Conservation (phyloP, 2,797 vertebrate genomes). For the Distichodus sexfasciatus region DNA sequence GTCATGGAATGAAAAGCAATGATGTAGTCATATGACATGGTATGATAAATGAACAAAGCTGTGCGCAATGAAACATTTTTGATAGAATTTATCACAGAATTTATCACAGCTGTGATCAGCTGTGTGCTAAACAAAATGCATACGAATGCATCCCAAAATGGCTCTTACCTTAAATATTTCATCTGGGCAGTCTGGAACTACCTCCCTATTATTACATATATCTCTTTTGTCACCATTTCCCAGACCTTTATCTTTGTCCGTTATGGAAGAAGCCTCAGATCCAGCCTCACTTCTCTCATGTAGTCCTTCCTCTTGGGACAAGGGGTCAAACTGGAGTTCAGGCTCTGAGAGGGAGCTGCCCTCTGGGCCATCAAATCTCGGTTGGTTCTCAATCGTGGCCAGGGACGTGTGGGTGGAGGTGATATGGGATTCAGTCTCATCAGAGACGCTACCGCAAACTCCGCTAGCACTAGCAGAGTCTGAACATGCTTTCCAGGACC, state of each 20-base stretch:
- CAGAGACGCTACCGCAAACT: constrained; percentile 48
- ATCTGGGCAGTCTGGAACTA: constrained; percentile 64
- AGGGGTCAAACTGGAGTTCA: constrained; percentile 47
- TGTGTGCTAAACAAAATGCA: neutral
- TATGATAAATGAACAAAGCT: constrained; percentile 36
- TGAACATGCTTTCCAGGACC: constrained; percentile 63
- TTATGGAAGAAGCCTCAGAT: constrained; percentile 65
- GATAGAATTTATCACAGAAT: no score
- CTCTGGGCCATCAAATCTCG: constrained; percentile 42
- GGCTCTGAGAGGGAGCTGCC: constrained; percentile 46
- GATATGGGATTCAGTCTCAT: constrained; percentile 49
- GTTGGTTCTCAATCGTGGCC: constrained; percentile 62
- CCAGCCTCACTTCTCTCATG: constrained; percentile 68
- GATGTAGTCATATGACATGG: constrained; percentile 39
- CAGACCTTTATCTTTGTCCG: constrained; percentile 56
- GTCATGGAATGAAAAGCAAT: constrained; percentile 57
- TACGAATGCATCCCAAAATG: neutral
- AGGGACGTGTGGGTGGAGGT: constrained; percentile 52
- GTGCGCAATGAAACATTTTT: neutral
- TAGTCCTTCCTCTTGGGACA: constrained; percentile 57
- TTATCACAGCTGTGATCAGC: no score
- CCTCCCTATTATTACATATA: constrained; percentile 59
- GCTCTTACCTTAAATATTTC: constrained; percentile 75
- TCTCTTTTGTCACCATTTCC: constrained; percentile 65
- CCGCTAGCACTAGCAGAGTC: constrained; percentile 60